Conservation (phyloP, 1,140 invertebrate genomes). For the Apis florea region DNA sequence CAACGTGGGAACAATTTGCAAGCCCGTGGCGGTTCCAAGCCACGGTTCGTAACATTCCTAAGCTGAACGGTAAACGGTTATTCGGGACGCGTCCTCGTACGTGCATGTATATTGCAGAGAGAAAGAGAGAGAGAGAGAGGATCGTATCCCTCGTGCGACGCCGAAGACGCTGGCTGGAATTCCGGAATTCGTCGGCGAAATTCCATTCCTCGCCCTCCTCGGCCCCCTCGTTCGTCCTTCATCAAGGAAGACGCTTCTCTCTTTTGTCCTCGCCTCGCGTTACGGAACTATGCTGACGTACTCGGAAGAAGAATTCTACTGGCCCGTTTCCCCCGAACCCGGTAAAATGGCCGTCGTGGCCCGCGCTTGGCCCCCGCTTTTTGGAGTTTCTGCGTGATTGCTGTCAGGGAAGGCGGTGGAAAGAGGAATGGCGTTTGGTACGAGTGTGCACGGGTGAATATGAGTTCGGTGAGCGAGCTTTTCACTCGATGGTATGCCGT, state of each 20-base stretch:
- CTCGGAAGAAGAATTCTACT: slow-evolving; percentile 37
- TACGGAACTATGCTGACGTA: slow-evolving; percentile 40
- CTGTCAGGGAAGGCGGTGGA: not conserved
- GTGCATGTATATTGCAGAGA: slow-evolving; percentile 57
- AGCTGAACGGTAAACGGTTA: slow-evolving; percentile 70
- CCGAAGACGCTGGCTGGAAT: slow-evolving; percentile 68
- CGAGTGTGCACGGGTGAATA: not conserved
- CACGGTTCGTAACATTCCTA: slow-evolving; percentile 71
- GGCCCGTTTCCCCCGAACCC: not conserved
- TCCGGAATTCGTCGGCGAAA: slow-evolving; percentile 68
- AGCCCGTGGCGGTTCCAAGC: slow-evolving; percentile 64
- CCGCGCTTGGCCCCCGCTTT: not conserved
- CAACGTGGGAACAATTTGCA: slow-evolving; percentile 74
- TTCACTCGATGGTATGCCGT: too few relatives aligned
- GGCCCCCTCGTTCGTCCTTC: slow-evolving; percentile 28
- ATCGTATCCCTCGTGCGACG: slow-evolving; percentile 59
- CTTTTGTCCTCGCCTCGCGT: slow-evolving; percentile 31
- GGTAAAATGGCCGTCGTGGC: not conserved
- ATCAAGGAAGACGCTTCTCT: slow-evolving; percentile 25
- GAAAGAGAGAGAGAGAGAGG: not conserved
- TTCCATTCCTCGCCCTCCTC: slow-evolving; percentile 54
- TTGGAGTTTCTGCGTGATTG: slow-evolving; percentile 2
- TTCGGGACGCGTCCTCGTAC: slow-evolving; percentile 71
- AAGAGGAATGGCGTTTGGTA: not conserved
- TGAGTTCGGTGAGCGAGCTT: not conserved